Evolutionary conservation across 1,140 invertebrate genomes (phyloP).

Genomic region (Diploscapter pachys): DNA sequence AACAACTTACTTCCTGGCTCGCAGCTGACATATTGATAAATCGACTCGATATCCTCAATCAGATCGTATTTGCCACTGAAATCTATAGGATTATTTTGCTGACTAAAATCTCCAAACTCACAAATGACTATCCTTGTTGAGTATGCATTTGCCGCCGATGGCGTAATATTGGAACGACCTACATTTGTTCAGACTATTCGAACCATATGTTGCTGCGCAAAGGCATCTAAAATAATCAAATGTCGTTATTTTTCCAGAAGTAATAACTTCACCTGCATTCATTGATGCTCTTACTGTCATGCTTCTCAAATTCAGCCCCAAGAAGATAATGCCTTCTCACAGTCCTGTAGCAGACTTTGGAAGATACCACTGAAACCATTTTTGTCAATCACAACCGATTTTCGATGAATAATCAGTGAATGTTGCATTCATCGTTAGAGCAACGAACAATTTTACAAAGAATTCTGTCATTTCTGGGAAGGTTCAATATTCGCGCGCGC

Average conservation of each 20-base stretch:
- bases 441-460: no score
- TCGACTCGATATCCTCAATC: conserved; percentile 40
- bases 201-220: conserved; percentile 47
- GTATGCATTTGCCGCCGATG: conserved; percentile 32
- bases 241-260: not conserved
- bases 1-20: conserved; percentile 40
- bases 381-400: no score
- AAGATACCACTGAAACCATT: no score
- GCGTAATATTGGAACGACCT: conserved; percentile 50
- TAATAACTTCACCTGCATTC: conserved; percentile 11
- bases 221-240: conserved; percentile 34
- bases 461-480: no score
- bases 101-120: conserved; percentile 16
- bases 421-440: no score
- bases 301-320: conserved; percentile 24
- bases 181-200: conserved; percentile 36
- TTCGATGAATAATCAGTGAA: no score
- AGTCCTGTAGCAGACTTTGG: conserved; percentile 17
- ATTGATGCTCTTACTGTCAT: conserved; percentile 6
- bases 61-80: conserved; percentile 48
- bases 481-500: no score
- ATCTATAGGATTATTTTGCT: no score
- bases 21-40: conserved; percentile 55
- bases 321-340: conserved; percentile 14
- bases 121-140: conserved; percentile 48